phyloP scores from a whole-genome alignment of 2,797 vertebrate genomes.

The Lithobates pipiens region DNA sequence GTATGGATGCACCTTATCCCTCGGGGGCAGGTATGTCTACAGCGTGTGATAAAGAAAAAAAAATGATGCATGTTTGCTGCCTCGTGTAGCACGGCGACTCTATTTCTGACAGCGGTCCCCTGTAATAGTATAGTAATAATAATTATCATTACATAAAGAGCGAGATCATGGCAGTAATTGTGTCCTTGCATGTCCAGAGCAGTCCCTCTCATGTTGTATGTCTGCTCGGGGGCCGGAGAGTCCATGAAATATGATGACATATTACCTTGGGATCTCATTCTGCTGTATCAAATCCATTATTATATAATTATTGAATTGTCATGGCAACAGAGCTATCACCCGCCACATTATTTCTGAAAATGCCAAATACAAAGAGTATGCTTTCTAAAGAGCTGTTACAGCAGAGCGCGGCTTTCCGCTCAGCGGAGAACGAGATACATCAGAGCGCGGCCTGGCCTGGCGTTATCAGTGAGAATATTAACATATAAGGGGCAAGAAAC shows the following conservation, averaged over 20 bases:
- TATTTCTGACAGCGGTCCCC: too few species aligned
- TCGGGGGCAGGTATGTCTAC: too few species aligned
- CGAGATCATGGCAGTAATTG: not conserved
- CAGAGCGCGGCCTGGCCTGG: not conserved
- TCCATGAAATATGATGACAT: constrained; percentile 11
- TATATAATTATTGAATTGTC: constrained; percentile 58
- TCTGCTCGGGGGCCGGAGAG: not conserved
- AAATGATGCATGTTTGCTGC: too few species aligned
- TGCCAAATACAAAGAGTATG: constrained; percentile 20
- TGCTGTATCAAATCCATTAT: constrained; percentile 57
- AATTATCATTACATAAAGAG: not conserved
- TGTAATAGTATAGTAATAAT: too few species aligned
- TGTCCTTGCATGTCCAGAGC: not conserved
- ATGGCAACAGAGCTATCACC: constrained; percentile 57
- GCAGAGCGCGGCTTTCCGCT: constrained; percentile 1
- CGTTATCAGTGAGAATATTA: not conserved
- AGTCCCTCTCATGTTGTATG: not conserved
- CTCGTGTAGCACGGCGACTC: too few species aligned
- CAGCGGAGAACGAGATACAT: constrained; percentile 3
- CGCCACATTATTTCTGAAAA: constrained; percentile 44
- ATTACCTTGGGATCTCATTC: constrained; percentile 43
- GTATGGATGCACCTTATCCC: too few species aligned
- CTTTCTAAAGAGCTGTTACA: constrained; percentile 50
- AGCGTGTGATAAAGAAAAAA: too few species aligned
- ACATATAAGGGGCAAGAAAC: too few species aligned